Conservation (phyloP, 2,113 vertebrate species). For the Microtus montanus region DNA sequence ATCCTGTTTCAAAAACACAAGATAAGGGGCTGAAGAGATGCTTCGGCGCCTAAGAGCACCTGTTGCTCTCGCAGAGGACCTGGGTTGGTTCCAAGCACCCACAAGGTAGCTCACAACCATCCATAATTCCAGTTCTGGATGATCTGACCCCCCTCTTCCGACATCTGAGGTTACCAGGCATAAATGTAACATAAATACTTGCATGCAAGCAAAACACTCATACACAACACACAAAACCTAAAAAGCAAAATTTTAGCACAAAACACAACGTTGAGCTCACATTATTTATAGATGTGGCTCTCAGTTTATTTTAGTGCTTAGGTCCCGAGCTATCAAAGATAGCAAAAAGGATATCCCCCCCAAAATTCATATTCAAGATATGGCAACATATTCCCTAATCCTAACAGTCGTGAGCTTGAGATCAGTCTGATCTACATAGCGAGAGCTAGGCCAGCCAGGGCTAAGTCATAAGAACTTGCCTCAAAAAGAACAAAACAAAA, state of each 20-base stretch:
- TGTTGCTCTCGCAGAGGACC: not conserved
- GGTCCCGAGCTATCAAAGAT: not conserved
- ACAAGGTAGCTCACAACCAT: not conserved
- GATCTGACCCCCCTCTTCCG: not conserved
- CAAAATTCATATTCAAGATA: not conserved
- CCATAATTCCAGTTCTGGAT: not conserved
- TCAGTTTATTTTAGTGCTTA: not conserved
- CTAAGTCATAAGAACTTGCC: not conserved
- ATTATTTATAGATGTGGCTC: not conserved
- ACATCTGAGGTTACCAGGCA: not conserved
- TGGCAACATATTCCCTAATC: not conserved
- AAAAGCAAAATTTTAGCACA: not conserved
- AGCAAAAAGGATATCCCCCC: not conserved
- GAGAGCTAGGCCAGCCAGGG: not conserved
- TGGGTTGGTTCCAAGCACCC: not conserved
- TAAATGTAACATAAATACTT: not conserved
- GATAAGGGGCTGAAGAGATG: not conserved
- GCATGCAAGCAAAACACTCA: not conserved
- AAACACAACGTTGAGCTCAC: not conserved
- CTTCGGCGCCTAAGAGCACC: not conserved
- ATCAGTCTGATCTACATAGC: not conserved
- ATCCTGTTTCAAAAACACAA: not conserved
- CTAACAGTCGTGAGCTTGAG: not conserved
- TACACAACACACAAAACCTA: not conserved
- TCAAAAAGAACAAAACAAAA: not conserved